phyloP scores from a whole-genome alignment of 2,888 invertebrate species.

The Labia minor region DNA sequence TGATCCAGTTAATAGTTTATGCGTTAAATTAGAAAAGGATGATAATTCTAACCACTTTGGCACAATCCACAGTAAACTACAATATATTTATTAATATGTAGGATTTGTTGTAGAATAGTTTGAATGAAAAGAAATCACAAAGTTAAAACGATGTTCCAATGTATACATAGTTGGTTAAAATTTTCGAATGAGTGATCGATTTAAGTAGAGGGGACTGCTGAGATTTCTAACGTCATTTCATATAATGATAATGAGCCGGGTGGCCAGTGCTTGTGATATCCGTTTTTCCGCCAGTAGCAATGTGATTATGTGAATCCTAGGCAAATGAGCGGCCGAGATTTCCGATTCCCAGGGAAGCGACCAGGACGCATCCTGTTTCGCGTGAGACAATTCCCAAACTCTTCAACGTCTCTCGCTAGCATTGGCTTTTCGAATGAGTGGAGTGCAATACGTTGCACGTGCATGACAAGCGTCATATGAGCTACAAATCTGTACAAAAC shows the following conservation, averaged over 20 bases:
- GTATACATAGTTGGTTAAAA: no score
- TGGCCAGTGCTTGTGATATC: background rate
- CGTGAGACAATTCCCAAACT: constrained; percentile 13
- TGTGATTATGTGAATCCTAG: constrained; percentile 13
- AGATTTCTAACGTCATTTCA: constrained; percentile 8
- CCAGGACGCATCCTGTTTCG: constrained; percentile 8
- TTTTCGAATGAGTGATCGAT: no score
- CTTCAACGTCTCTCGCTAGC: no score
- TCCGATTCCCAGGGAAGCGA: constrained; percentile 13
- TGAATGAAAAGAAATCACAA: no score
- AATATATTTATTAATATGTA: no score
- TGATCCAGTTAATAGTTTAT: no score
- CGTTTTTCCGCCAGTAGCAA: constrained; percentile 4
- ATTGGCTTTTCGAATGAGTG: background rate
- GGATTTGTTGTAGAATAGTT: no score
- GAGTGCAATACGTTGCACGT: background rate
- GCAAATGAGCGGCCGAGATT: constrained; percentile 13
- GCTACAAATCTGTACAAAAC: constrained; percentile 13
- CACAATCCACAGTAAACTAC: no score
- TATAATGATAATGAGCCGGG: constrained; percentile 13
- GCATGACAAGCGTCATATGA: background rate
- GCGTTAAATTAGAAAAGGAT: no score
- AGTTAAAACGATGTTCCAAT: no score
- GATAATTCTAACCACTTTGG: no score
- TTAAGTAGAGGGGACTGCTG: background rate